Evolutionary conservation across 1,140 invertebrate species (phyloP).

Genomic region (Heterodera schachtii): DNA sequence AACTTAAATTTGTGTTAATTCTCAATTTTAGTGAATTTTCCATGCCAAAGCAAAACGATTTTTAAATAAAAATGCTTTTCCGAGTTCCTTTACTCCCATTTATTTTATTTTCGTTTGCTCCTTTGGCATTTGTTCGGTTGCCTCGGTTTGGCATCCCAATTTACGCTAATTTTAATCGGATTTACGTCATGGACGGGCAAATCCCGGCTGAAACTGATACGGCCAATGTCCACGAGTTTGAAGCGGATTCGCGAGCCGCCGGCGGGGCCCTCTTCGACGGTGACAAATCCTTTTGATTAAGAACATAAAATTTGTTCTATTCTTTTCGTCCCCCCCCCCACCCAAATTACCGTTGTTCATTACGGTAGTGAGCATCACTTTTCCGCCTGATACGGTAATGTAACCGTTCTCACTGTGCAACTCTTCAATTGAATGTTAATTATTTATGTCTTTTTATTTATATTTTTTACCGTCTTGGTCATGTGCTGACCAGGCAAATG

Average conservation of each 20-base stretch:
- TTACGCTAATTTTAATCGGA: constrained; percentile 9
- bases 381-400: constrained; percentile 58
- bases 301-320: neutral
- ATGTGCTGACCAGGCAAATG: constrained; percentile 64
- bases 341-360: constrained; percentile 59
- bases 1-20: constrained; percentile 30
- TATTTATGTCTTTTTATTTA: no score
- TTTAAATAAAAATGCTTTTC: constrained; percentile 8
- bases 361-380: constrained; percentile 58
- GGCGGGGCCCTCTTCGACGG: constrained; percentile 58
- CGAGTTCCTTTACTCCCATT: neutral
- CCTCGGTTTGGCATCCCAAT: neutral
- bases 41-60: no score
- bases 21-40: no score
- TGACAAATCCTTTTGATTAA: constrained; percentile 56
- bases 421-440: constrained; percentile 48
- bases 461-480: constrained; percentile 29
- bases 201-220: constrained; percentile 63
- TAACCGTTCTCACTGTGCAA: constrained; percentile 63
- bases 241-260: constrained; percentile 43
- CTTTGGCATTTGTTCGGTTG: no score
- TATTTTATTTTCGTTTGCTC: no score
- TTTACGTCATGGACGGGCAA: constrained; percentile 63
- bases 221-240: constrained; percentile 60
- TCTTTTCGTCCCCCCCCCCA: neutral